Base-by-base conservation (phyloP, 2,797 vertebrate species). In the Limnodromus scolopaceus region DNA sequence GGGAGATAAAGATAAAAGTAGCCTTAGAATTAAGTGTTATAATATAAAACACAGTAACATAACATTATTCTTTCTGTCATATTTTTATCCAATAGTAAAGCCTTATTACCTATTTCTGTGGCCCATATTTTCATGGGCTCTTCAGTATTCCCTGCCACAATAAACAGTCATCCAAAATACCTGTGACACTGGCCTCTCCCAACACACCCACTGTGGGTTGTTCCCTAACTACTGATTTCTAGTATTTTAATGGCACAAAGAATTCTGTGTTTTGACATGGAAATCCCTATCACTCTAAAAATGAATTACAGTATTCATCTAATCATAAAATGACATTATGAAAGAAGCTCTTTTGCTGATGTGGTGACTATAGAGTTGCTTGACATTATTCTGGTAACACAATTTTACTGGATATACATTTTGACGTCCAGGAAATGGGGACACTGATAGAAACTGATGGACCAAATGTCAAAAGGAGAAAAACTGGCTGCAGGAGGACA, bases 371-470 rank as follows among this genome's bases (percentile, higher is more conserved):
- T 45, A 61, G 51, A 85, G 45, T 78, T 94, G 46, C 81, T 93
- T 68, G 65, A 84, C 32, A 32, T 93, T 81, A 48, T 78, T 93
- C 84, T 84, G 39, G 60, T 93, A 94, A 79, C 53, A 69, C 34
- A 54, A 2, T 89, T 93, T 96, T 84, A 89, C 74, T 90, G 70
- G 68, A 74, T 94, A 92, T 91, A 17, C 2, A 1, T 92, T 95
- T 92, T 95, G 96, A 95, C 94, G 93, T 88, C 34, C 69, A 81
- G 60, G 30, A 84, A 92, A 93, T 39, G 38, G n/a, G 49, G 53
- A 96, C 34, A 38, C 53, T 85, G 84, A 96, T 96, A 85, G 80
- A 91, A 97, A 91, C 45, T 77, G 92, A 97, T 95, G 55, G 78
- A 84, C 45, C 58, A 81, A 79, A 86, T 84, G 77, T 88, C 94